Evolutionary conservation across 2,113 vertebrate species (phyloP).

Genomic region (Hystrix cristata): DNA sequence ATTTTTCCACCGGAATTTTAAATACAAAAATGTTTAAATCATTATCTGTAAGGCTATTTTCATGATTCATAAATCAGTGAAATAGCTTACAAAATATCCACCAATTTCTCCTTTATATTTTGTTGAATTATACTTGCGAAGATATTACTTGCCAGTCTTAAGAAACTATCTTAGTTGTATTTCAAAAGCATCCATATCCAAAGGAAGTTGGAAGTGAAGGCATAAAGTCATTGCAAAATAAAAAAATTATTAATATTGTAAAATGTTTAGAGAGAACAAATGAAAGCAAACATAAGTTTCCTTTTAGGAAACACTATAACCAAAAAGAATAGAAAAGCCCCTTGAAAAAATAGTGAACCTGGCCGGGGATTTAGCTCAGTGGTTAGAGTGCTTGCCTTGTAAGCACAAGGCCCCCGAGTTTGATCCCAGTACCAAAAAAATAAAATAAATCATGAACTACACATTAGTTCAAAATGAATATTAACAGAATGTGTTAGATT

Average conservation of each 20-base stretch:
- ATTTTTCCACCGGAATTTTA: not conserved
- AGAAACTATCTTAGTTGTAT: not conserved
- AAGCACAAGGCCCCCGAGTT: too few relatives aligned
- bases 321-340: not conserved
- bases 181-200: not conserved
- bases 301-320: not conserved
- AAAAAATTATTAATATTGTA: not conserved
- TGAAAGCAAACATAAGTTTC: not conserved
- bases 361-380: too few relatives aligned
- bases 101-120: not conserved
- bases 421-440: too few relatives aligned
- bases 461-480: not conserved
- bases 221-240: not conserved
- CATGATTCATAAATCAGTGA: not conserved
- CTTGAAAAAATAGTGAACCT: not conserved
- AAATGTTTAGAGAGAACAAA: not conserved
- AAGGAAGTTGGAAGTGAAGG: not conserved
- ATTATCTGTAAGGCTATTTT: not conserved
- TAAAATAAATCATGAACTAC: not conserved
- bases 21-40: not conserved
- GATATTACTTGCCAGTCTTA: not conserved
- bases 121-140: not conserved
- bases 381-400: too few relatives aligned
- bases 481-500: not conserved
- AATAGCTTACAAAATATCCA: not conserved